Evolutionary conservation across 2,888 invertebrate genomes (phyloP), one percentile per base, ranked within the genome.

Genomic region (Oligia fasciuncula): DNA sequence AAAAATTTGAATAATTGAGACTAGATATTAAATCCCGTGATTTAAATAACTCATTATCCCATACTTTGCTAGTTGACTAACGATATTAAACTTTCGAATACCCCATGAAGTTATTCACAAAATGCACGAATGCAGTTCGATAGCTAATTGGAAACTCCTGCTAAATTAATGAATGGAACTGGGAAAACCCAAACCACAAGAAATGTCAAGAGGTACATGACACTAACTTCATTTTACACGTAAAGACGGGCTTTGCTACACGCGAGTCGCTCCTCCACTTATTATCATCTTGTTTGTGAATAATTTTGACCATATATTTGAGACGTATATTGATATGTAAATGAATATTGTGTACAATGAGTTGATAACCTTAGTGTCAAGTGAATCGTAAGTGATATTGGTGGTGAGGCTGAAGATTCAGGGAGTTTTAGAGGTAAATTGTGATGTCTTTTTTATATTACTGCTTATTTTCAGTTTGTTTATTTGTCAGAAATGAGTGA

Each of bases 151-250:
- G 11, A 29, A 35, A 66, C 66, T 70, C 19, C 51, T 62, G 69
- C 14, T 74, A 73, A 68, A 70, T 65, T 11, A 74, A 70, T 77
- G 70, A 81, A 79, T 84, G 69, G 40, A 65, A 70, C 69, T 66
- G 77, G 87, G 72, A 84, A 88, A 88, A 84, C 75, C 88, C 86
- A 69, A 68, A 63, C 46, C 51, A 66, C 81, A 75, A 77, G 73
- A 83, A 76, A 72, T 77, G 70, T 73, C 43, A 63, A 49, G 14
- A 57, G 62, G 68, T 1, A 46, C 40, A 66, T 79, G 76, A 60
- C 60, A 70, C 81, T 73, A 80, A 84, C 82, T 88, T 89, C 89
- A 88, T 79, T 86, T 67, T 29, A 67, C 62, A 84, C 19, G 29
- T 17, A 40, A n/a, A 72, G 65, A 75, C 79, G 70, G 83, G 76